Evolutionary conservation across 2,797 vertebrate species (phyloP).

Genomic region (Tangara arthus): DNA sequence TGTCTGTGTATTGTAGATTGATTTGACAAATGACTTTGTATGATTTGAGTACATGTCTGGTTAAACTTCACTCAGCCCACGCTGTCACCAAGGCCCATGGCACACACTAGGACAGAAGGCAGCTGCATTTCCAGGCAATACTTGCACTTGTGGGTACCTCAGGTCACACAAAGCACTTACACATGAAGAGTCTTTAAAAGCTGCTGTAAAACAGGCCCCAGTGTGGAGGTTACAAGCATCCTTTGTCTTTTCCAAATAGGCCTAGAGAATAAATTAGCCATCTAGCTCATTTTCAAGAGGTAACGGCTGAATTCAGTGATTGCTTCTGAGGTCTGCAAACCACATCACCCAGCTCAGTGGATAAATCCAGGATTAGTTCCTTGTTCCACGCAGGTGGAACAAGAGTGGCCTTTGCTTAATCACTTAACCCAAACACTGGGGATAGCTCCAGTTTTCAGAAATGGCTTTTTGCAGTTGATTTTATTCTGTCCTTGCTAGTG

Average conservation of each 20-base stretch:
- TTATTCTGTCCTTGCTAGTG: background rate
- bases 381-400: background rate
- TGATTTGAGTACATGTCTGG: background rate
- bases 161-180: background rate
- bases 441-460: background rate
- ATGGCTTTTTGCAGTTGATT: background rate
- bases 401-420: background rate
- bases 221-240: background rate
- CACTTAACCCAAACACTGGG: background rate
- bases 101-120: background rate
- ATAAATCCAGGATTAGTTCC: background rate
- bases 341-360: background rate
- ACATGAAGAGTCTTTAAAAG: background rate
- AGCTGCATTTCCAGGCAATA: background rate
- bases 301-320: background rate
- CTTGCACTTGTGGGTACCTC: background rate
- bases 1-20: background rate
- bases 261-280: background rate
- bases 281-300: background rate
- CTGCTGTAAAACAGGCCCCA: background rate
- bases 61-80: background rate
- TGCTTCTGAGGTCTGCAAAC: background rate
- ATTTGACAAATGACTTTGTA: background rate
- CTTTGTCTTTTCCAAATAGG: background rate
- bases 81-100: background rate